A percentile compares a stretch with the other conserved stretches of the same genome.
phyloP scores from a whole-genome alignment of 35 echinoderm and acorn worm species.

The Nesometra sesokonis region DNA sequence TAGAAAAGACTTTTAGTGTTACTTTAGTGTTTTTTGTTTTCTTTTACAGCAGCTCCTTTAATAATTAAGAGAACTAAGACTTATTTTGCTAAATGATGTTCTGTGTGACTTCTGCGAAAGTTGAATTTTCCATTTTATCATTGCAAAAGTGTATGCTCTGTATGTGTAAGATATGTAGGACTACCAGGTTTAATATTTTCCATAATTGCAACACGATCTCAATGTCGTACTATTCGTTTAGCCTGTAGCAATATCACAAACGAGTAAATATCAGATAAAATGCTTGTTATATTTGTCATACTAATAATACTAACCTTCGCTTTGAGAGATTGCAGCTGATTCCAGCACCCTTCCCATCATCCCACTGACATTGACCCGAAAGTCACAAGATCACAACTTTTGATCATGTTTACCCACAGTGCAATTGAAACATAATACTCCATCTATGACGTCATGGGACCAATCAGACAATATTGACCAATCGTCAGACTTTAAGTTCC shows the following conservation, averaged over 20 bases:
- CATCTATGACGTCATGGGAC: not conserved
- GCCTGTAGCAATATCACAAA: not conserved
- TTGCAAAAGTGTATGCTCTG: not conserved
- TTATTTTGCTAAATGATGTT: too few relatives aligned
- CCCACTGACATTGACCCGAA: not conserved
- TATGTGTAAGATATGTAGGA: too few relatives aligned
- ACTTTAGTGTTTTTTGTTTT: too few relatives aligned
- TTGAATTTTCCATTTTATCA: not conserved
- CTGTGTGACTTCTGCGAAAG: not conserved
- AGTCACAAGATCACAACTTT: not conserved
- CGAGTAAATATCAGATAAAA: not conserved
- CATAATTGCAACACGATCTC: not conserved
- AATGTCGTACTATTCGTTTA: not conserved
- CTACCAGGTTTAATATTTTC: not conserved
- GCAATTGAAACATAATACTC: not conserved
- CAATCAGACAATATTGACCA: not conserved
- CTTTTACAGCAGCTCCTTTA: too few relatives aligned
- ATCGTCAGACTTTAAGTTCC: not conserved
- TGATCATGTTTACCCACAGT: not conserved
- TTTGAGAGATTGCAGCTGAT: not conserved
- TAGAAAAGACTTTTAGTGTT: too few relatives aligned
- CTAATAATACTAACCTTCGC: not conserved
- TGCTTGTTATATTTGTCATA: not conserved
- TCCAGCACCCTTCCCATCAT: not conserved
- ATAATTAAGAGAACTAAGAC: too few relatives aligned